Evolutionary conservation across 2,888 invertebrate genomes (phyloP), one percentile per base, ranked within the genome.

Genomic region (Himalopsyche kuldschensis): DNA sequence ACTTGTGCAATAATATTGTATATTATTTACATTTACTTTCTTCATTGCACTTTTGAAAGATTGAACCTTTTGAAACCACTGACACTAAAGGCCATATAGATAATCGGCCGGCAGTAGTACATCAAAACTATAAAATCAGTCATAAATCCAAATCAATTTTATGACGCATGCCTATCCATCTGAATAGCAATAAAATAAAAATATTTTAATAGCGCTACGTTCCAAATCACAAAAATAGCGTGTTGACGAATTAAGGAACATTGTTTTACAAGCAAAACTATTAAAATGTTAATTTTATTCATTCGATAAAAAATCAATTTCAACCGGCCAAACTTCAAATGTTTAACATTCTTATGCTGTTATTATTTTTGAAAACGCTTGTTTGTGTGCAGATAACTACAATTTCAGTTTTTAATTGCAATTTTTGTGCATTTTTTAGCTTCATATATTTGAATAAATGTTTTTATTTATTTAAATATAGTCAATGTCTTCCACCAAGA

Each of bases 101-200:
- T 69, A 69, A 69, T 69, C 69, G 27, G 69, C 20, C 69, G 27
- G 69, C 69, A 69, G 69, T 27, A 69, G 69, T 27, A 69, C 69
- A 69, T 69, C 69, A 69, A 69, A 69, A 69, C 69, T 69, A 69
- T 69, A 69, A 69, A 27, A 24, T 69, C 69, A 69, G 27, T 27
- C 69, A 69, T 69, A 69, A 69, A 69, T 69, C 69, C 69, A 69
- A 69, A 69, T 69, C 69, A 69, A 69, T 69, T 69, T 69, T 69
- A 69, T 69, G 69, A 69, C 69, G 69, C 69, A 69, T 69, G 69
- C 69, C 69, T 27, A 69, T 69, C 30, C 30, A 30, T 69, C 69
- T 69, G 69, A 15, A 30, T 11, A 69, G 69, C 27, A 69, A 69
- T 69, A 69, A 69, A 69, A 69, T 55, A 55, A 55, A 55, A 69